Evolutionary conservation across 1,140 invertebrate species (phyloP), one percentile per base, ranked within the genome.

Genomic region (Hycleus cichorii): DNA sequence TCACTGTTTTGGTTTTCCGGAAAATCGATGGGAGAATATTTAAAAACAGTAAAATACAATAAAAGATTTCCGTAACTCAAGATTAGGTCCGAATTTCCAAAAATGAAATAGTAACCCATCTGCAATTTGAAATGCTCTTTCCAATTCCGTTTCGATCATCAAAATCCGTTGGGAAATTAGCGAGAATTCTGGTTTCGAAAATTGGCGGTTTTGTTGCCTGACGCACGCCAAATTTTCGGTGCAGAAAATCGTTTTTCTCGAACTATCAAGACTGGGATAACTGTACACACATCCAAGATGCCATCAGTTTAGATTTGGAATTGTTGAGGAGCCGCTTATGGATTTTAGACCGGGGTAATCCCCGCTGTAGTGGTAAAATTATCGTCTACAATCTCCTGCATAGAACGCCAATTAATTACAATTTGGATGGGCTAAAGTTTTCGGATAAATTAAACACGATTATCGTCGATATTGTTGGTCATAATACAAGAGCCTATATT

Each of bases 261-360:
- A 55, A 64, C n/a, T 45, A 54, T 27, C 69, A 71, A 58, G 25
- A 47, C 9, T 68, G 66, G 67, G 62, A 56, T 4, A 45, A 65
- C 7, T 71, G 69, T 44, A 32, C 61, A 1, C 40, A 69, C 3
- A 55, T 68, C 7, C 69, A 69, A 51, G 64, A 68, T 46, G 67
- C 62, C 3, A 38, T 71, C 9, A 59, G 64, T 6, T 18, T 69
- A 7, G 66, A 64, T 50, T 51, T 68, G 44, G 64, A 71, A 58
- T n/a, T 18, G 3, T 50, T 39, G 4, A 62, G 56, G 47, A 57
- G 59, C 2, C 61, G 65, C 49, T 59, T 71, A 38, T 71, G 69
- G 69, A 60, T 70, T 44, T 58, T 71, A 12, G 69, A 71, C 56
- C 58, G 53, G 38, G 68, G 67, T 3, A 69, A 60, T 50, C 32